Percentiles rank a stretch among this genome's conserved stretches.
These are phyloP conservation scores for Asbolus verrucosus DNA, from an alignment of 1,140 invertebrate species.

Conservation along the genomic window DNA sequence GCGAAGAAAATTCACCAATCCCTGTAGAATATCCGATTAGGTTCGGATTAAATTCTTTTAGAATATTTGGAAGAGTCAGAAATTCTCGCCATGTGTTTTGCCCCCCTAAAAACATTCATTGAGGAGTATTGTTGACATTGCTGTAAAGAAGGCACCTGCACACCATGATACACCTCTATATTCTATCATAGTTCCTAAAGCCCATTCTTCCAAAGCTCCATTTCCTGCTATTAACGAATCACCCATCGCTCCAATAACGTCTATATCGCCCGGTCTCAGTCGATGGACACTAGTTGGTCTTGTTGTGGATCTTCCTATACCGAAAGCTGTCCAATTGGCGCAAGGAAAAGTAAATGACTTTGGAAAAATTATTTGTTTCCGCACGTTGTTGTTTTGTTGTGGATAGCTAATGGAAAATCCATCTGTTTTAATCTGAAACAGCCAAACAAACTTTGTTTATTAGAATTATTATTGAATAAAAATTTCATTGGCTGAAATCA, in stretches of 20 bases:
- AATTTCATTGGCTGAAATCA: too few relatives aligned
- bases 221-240: constrained; percentile 84
- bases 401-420: constrained; percentile 9
- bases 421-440: too few relatives aligned
- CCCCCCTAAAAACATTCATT: constrained; percentile 69
- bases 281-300: constrained; percentile 69
- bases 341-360: constrained; percentile 61
- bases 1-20: constrained; percentile 77
- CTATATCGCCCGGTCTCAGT: constrained; percentile 80
- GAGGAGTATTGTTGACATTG: background rate
- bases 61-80: constrained; percentile 78
- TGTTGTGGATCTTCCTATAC: constrained; percentile 50
- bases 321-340: constrained; percentile 54
- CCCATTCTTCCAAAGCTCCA: constrained; percentile 79
- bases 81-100: constrained; percentile 76
- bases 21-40: constrained; percentile 77
- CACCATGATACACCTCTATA: constrained; percentile 84
- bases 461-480: too few relatives aligned
- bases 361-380: constrained; percentile 55
- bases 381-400: background rate
- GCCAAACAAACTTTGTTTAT: too few relatives aligned
- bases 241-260: constrained; percentile 82
- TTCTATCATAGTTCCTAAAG: constrained; percentile 79
- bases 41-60: constrained; percentile 78
- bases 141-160: constrained; percentile 68